Evolutionary conservation across 2,797 vertebrate species (phyloP).

Genomic region (Xiphophorus birchmanni): DNA sequence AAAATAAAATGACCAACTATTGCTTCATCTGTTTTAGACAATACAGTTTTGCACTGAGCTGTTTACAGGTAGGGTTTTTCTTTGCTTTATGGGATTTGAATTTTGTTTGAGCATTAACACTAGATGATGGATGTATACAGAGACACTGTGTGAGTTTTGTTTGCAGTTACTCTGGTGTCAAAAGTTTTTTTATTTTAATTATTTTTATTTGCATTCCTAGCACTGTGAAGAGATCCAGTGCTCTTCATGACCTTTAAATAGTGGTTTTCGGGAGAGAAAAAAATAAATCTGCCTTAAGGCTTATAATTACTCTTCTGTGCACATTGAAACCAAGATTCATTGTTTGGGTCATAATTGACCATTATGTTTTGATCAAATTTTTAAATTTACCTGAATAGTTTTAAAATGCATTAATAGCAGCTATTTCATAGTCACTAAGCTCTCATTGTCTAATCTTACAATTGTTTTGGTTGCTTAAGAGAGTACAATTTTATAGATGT

Average conservation of each 20-base stretch:
- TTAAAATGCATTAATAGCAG: background rate
- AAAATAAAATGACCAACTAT: background rate
- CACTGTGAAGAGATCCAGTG: slow-evolving; percentile 1
- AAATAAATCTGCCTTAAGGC: slow-evolving; percentile 4
- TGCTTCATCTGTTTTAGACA: background rate
- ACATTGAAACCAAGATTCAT: background rate
- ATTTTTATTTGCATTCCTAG: background rate
- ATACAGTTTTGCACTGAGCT: background rate
- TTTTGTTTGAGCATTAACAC: background rate
- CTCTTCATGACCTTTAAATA: slow-evolving; percentile 5
- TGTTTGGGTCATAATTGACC: background rate
- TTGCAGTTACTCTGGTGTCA: background rate
- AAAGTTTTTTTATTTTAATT: background rate
- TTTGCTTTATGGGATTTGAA: background rate
- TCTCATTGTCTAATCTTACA: background rate
- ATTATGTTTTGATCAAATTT: background rate
- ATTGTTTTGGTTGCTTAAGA: background rate
- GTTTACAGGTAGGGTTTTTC: background rate
- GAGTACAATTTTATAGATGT: background rate
- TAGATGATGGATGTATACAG: background rate
- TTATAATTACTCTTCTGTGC: slow-evolving; percentile 2
- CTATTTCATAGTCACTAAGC: background rate
- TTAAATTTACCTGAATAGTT: background rate
- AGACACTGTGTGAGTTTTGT: background rate
- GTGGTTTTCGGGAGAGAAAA: background rate